These are phyloP conservation scores for Megalurothrips usitatus DNA, from an alignment of 2,888 invertebrate genomes.

Conservation along the genomic window DNA sequence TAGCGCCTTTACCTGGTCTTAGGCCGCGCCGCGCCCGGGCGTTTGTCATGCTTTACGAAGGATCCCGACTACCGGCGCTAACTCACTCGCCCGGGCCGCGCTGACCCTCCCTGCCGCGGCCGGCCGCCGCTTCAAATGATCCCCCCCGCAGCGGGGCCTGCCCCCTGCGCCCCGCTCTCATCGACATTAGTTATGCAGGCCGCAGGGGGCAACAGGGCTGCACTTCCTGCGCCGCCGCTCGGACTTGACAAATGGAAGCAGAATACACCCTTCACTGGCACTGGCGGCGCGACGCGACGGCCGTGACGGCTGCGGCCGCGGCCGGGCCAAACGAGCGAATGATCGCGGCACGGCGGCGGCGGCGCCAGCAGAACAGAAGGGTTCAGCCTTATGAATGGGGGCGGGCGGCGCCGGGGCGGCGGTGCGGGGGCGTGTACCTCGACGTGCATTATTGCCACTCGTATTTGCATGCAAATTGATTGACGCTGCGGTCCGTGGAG, in stretches of 20 bases:
- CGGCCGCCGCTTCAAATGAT: too few relatives aligned
- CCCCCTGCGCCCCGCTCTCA: neutral
- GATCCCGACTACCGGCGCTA: neutral
- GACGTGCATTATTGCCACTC: neutral
- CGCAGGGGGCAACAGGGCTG: too few relatives aligned
- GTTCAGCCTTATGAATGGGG: neutral
- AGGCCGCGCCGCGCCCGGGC: neutral
- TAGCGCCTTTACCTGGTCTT: constrained; percentile 16
- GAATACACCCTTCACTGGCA: neutral
- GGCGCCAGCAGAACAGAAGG: neutral
- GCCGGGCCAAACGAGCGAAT: neutral
- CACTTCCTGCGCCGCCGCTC: too few relatives aligned
- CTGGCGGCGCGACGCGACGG: too few relatives aligned
- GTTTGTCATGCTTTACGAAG: neutral
- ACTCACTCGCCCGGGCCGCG: neutral
- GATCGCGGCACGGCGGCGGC: neutral
- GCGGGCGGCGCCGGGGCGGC: too few relatives aligned
- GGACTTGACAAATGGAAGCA: neutral
- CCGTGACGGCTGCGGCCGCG: neutral
- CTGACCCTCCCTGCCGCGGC: neutral
- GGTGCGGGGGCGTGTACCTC: too few relatives aligned
- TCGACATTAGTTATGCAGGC: neutral
- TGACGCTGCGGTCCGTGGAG: neutral
- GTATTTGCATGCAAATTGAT: constrained; percentile 25
- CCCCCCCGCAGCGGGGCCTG: too few relatives aligned